Evolutionary conservation across 1,140 invertebrate genomes (phyloP).

Genomic region (Pogonomyrmex barbatus): DNA sequence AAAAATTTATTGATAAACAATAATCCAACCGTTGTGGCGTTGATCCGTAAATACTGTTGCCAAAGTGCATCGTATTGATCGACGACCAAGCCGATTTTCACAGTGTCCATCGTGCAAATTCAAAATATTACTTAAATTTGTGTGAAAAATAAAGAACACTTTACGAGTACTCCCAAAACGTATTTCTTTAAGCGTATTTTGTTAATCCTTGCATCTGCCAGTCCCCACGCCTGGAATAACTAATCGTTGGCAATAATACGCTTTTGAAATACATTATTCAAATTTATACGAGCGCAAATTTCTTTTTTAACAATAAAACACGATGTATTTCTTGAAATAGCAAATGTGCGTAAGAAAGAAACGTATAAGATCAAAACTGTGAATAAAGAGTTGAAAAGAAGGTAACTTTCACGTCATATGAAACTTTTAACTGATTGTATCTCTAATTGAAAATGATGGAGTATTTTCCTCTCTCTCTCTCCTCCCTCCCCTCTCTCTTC

Average conservation of each 20-base stretch:
- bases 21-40: slow-evolving; percentile 26
- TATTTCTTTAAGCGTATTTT: slow-evolving; percentile 46
- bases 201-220: slow-evolving; percentile 35
- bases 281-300: neutral
- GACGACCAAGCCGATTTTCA: slow-evolving; percentile 38
- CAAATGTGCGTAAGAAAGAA: neutral
- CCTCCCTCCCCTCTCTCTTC: too few species aligned
- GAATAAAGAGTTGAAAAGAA: slow-evolving; percentile 13
- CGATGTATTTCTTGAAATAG: neutral
- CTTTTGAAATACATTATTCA: slow-evolving; percentile 42
- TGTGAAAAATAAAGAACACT: slow-evolving; percentile 16
- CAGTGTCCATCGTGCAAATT: slow-evolving; percentile 1
- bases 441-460: slow-evolving; percentile 23
- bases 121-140: slow-evolving; percentile 26
- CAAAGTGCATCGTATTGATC: slow-evolving; percentile 11
- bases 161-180: neutral
- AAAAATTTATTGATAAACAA: slow-evolving; percentile 54
- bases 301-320: neutral
- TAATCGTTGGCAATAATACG: neutral
- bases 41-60: slow-evolving; percentile 26
- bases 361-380: neutral
- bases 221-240: slow-evolving; percentile 30
- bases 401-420: neutral
- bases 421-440: slow-evolving; percentile 20
- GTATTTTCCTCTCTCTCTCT: neutral